These are phyloP conservation scores for Tenthredo livida DNA, from an alignment of 2,888 invertebrate genomes.

Conservation along the genomic window DNA sequence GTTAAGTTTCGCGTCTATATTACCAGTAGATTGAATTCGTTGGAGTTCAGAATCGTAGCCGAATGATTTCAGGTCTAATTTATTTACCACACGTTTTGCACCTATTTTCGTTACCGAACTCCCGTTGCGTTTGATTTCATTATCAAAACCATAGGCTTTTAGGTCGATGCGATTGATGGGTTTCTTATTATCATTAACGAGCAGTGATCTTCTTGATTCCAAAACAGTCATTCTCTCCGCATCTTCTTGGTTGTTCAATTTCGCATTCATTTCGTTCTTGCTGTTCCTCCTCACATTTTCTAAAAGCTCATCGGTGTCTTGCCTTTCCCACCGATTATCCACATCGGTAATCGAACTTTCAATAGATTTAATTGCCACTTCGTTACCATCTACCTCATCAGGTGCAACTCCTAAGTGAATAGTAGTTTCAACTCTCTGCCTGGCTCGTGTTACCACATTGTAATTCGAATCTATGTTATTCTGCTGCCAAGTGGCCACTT, in stretches of 20 bases:
- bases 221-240: conserved; percentile 54
- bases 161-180: conserved; percentile 70
- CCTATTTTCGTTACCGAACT: conserved; percentile 55
- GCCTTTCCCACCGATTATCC: conserved; percentile 58
- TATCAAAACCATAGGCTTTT: conserved; percentile 72
- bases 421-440: conserved; percentile 51
- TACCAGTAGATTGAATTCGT: conserved; percentile 70
- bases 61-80: conserved; percentile 69
- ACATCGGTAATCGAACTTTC: conserved; percentile 18
- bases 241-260: conserved; percentile 69
- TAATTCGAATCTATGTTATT: conserved; percentile 57
- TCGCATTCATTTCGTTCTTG: conserved; percentile 72
- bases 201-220: conserved; percentile 60
- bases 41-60: conserved; percentile 71
- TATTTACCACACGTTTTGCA: conserved; percentile 68
- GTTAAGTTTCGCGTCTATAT: conserved; percentile 61
- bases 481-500: conserved; percentile 61
- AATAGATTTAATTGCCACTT: neutral
- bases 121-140: conserved; percentile 63
- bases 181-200: conserved; percentile 59
- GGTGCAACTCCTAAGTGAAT: conserved; percentile 31
- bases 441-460: conserved; percentile 30
- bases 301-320: conserved; percentile 62
- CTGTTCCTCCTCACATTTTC: conserved; percentile 68
- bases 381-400: neutral